phyloP scores from a whole-genome alignment of 2,888 invertebrate species.

The Carabus problematicus region DNA sequence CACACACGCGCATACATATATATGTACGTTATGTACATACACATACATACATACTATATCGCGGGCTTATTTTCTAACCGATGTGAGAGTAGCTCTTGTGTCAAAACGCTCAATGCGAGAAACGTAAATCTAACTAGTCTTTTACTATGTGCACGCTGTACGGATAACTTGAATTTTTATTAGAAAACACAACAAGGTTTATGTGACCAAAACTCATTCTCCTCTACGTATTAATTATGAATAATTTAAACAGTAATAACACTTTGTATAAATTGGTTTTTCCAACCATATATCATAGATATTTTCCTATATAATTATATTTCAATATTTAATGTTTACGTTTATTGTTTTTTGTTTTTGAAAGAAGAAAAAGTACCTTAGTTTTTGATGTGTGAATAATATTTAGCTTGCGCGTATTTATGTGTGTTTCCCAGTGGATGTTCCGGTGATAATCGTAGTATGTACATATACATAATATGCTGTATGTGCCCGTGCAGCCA shows the following conservation, averaged over 20 bases:
- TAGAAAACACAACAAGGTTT: conserved; percentile 38
- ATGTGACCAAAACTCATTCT: conserved; percentile 42
- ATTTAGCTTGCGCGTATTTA: conserved; percentile 39
- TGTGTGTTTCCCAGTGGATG: conserved; percentile 41
- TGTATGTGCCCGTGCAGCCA: neutral
- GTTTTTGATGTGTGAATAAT: conserved; percentile 29
- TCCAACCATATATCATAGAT: conserved; percentile 35
- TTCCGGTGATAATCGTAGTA: conserved; percentile 14
- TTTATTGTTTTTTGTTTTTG: conserved; percentile 25
- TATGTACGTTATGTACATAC: neutral
- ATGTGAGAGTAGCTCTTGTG: conserved; percentile 24
- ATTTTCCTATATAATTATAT: conserved; percentile 44
- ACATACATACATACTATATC: no score
- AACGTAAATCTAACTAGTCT: conserved; percentile 58
- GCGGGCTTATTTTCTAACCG: neutral
- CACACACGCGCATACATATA: neutral
- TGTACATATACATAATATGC: neutral
- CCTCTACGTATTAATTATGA: conserved; percentile 39
- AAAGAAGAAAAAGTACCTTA: conserved; percentile 28
- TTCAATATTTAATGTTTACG: conserved; percentile 43
- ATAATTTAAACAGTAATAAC: conserved; percentile 33
- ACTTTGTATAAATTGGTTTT: conserved; percentile 42
- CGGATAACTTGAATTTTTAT: conserved; percentile 37
- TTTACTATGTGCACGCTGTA: conserved; percentile 42
- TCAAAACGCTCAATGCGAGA: conserved; percentile 43